Conservation (phyloP, 92 coral and sea anemone genomes). For the Phenganax marumi region DNA sequence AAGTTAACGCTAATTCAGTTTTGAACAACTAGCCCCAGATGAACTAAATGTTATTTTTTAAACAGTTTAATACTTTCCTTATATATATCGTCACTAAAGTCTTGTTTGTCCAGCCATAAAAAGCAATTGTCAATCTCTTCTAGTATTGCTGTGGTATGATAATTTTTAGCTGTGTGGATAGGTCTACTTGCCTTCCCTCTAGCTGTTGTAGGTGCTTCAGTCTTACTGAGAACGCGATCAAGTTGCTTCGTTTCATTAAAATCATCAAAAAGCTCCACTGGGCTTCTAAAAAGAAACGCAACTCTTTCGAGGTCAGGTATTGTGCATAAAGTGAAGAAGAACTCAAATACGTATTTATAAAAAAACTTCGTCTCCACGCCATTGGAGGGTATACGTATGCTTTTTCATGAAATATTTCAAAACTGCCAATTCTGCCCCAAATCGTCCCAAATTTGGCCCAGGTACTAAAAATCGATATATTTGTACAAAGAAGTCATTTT, state of each 20-base stretch:
- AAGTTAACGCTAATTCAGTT: too few species aligned
- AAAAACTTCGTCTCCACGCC: too few species aligned
- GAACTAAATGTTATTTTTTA: too few species aligned
- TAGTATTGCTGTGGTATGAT: not conserved
- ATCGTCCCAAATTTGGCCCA: too few species aligned
- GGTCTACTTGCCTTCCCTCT: not conserved
- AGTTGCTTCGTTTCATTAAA: slow-evolving; percentile 14
- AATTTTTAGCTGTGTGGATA: not conserved
- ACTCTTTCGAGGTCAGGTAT: not conserved
- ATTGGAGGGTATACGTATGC: too few species aligned
- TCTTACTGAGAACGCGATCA: not conserved
- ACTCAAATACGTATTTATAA: not conserved
- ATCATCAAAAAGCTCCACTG: slow-evolving; percentile 20
- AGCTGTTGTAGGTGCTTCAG: not conserved
- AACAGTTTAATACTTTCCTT: slow-evolving; percentile 16
- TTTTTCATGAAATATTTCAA: too few species aligned
- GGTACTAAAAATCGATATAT: too few species aligned
- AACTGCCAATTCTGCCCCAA: too few species aligned
- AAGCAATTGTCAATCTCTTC: slow-evolving; percentile 3
- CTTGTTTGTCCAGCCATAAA: slow-evolving; percentile 7
- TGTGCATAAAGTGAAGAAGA: not conserved
- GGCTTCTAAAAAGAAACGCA: slow-evolving; percentile 1
- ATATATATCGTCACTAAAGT: not conserved
- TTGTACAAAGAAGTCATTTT: too few species aligned
- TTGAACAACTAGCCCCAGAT: too few species aligned